These are phyloP conservation scores for Zaprionus africanus DNA, from an alignment of 1,140 invertebrate genomes.

Conservation along the genomic window DNA sequence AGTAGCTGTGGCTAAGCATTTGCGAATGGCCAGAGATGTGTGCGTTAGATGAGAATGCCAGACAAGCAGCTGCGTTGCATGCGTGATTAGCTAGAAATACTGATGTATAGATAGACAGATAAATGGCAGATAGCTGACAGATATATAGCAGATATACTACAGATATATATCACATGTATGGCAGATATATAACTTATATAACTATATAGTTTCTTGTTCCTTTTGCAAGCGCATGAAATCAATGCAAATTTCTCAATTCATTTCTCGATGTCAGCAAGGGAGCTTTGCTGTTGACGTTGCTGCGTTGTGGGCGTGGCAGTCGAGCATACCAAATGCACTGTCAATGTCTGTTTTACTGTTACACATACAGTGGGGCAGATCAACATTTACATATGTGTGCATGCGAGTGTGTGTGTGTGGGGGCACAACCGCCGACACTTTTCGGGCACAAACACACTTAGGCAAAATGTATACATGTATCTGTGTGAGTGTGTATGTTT, in stretches of 20 bases:
- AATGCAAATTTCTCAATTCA: slow-evolving; percentile 41
- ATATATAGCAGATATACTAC: neutral
- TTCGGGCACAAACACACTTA: slow-evolving; percentile 6
- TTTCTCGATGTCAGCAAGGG: neutral
- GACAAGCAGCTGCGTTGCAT: neutral
- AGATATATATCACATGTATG: neutral
- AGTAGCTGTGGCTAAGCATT: neutral
- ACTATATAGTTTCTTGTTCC: slow-evolving; percentile 3
- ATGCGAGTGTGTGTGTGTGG: neutral
- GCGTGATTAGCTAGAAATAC: neutral
- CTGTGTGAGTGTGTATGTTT: slow-evolving; percentile 12
- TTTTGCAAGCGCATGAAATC: slow-evolving; percentile 31
- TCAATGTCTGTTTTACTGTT: slow-evolving; percentile 64
- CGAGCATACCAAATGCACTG: slow-evolving; percentile 57
- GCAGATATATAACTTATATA: neutral
- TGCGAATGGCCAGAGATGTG: neutral
- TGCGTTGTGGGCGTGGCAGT: slow-evolving; percentile 22
- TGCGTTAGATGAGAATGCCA: neutral
- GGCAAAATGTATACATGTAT: neutral
- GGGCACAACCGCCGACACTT: slow-evolving; percentile 34
- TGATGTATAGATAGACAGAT: neutral
- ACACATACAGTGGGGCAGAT: slow-evolving; percentile 40
- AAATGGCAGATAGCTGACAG: too few relatives aligned
- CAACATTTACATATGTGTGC: slow-evolving; percentile 55
- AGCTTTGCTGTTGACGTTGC: slow-evolving; percentile 19